Evolutionary conservation across 2,797 vertebrate genomes (phyloP).

Genomic region (Onychomys arenicola): DNA sequence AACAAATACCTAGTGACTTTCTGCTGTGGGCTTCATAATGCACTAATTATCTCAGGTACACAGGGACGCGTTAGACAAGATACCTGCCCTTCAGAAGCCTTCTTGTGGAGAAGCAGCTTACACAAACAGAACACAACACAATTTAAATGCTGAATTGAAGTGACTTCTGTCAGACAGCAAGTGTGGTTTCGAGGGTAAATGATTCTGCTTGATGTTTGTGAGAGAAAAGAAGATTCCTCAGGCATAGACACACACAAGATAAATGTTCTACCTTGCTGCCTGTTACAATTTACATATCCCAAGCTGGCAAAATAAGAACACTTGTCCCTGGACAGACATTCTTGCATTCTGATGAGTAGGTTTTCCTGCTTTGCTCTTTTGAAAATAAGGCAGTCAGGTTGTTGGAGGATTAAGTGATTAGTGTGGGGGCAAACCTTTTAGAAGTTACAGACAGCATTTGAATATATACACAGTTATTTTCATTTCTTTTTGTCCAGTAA

Average conservation of each 20-base stretch:
- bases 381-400: slow-evolving; percentile 55
- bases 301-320: slow-evolving; percentile 62
- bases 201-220: slow-evolving; percentile 52
- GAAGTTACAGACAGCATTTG: not conserved
- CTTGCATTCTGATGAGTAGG: slow-evolving; percentile 58
- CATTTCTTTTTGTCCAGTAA: not conserved
- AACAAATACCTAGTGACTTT: not conserved
- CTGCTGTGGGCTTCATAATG: not conserved
- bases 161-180: slow-evolving; percentile 41
- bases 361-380: slow-evolving; percentile 49
- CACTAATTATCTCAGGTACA: not conserved
- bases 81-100: not conserved
- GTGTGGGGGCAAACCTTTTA: slow-evolving; percentile 9
- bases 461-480: not conserved
- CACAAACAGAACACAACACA: not conserved
- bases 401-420: slow-evolving; percentile 52
- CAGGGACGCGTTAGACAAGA: not conserved
- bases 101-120: not conserved
- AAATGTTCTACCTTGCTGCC: slow-evolving; percentile 43
- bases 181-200: slow-evolving; percentile 40
- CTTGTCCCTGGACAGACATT: not conserved
- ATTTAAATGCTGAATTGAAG: slow-evolving; percentile 22
- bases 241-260: slow-evolving; percentile 38
- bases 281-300: slow-evolving; percentile 68
- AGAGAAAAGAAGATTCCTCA: slow-evolving; percentile 47